Base-by-base conservation (phyloP, 1,140 invertebrate genomes). In the Trichonephila clavipes region DNA sequence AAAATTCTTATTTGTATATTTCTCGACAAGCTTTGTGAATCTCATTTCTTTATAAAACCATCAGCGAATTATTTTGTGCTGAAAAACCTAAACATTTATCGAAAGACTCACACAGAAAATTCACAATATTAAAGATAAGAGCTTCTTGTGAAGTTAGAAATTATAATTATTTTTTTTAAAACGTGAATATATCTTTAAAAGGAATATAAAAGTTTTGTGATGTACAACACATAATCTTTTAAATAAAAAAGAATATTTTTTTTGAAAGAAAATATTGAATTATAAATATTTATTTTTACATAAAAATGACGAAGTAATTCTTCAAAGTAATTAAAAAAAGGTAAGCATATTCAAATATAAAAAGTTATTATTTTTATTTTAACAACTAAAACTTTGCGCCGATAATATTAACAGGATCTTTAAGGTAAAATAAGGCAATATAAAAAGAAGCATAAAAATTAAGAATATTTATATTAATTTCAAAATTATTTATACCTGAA, bases 41-140 rank as follows among this genome's bases (percentile, higher is more conserved):
- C 89, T 44, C 89, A 81, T 81, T 90, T 90, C 72, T 72, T 82
- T n/a, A 24, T 28, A 69, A 44, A n/a, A 88, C 24, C 34, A n/a
- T 77, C 28, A 28, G 28, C 28, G 66, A 24, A 58, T 28, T 64
- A 34, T 19, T 51, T 34, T 89, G 72, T 82, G 51, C 89, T 58
- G 40, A 40, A 21, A 62, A 93, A 93, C 24, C 92, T 93, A 93
- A 81, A 93, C 92, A 93, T 58, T 58, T 18, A 93, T 51, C 40
- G 51, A 34, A 59, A 87, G 58, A 93, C n/a, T 93, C 69, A 93
- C 72, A 93, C 92, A 64, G 34, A 93, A 77, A 93, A 93, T 51
- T 62, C 62, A 40, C 21, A 21, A 62, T 66, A 90, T 44, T 51
- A 81, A 28, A 66, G 40, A 81, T 66, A 82, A 72, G 19, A 82